These are phyloP conservation scores for Tromatobia lineatoria DNA, from an alignment of 2,888 invertebrate species.

Conservation along the genomic window DNA sequence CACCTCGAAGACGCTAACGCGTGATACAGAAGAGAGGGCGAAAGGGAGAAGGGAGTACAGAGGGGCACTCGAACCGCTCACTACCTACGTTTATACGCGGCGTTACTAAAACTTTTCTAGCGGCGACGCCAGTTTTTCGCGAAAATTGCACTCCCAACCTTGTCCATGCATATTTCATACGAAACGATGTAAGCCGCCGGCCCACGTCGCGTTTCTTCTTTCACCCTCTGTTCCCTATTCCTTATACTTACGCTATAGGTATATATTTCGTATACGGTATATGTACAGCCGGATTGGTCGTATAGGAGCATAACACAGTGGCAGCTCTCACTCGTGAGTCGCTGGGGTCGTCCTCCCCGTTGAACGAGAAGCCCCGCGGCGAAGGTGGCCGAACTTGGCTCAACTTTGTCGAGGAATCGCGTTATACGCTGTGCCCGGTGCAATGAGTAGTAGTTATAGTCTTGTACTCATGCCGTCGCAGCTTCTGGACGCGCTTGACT, in stretches of 20 bases:
- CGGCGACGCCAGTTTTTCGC: slow-evolving; percentile 75
- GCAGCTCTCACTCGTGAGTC: not conserved
- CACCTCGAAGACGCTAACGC: slow-evolving; percentile 53
- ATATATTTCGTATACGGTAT: slow-evolving; percentile 17
- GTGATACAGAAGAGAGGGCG: slow-evolving; percentile 43
- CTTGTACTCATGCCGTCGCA: not conserved
- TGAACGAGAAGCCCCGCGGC: slow-evolving; percentile 33
- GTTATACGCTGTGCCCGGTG: not conserved
- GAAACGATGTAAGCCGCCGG: slow-evolving; percentile 76
- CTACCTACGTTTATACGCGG: slow-evolving; percentile 45
- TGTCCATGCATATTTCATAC: slow-evolving; percentile 82
- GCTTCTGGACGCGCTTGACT: slow-evolving; percentile 9
- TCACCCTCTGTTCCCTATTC: slow-evolving; percentile 52
- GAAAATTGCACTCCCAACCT: slow-evolving; percentile 80
- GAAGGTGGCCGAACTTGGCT: slow-evolving; percentile 76
- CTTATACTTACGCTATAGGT: not conserved
- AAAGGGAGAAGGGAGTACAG: slow-evolving; percentile 10
- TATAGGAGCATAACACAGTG: not conserved
- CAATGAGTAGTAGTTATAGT: slow-evolving; percentile 16
- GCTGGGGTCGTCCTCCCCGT: not conserved
- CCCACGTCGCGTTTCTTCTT: slow-evolving; percentile 73
- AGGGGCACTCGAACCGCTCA: slow-evolving; percentile 30
- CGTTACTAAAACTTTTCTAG: slow-evolving; percentile 68
- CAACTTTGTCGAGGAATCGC: slow-evolving; percentile 74
- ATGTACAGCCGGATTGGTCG: not conserved